These are phyloP conservation scores for Hippocampus mohnikei DNA, from an alignment of 2,113 vertebrate species.

Conservation along the genomic window DNA sequence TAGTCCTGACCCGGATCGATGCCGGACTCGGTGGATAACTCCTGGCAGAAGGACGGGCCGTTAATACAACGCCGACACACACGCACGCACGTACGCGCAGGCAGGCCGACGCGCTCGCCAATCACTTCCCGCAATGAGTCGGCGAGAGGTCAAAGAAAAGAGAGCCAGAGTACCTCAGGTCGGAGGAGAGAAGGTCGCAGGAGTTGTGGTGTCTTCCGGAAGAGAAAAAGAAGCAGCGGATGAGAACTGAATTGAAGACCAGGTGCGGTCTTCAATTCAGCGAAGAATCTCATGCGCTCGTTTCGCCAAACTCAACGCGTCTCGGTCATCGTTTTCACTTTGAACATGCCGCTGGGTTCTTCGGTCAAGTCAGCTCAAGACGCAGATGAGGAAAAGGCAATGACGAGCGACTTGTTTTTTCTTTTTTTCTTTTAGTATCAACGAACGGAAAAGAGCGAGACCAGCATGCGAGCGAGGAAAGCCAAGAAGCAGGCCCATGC, in stretches of 20 bases:
- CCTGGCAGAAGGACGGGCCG: constrained; percentile 72
- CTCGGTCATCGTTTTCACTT: too few relatives aligned
- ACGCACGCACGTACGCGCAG: too few relatives aligned
- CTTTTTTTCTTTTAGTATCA: too few relatives aligned
- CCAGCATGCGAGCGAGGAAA: constrained; percentile 20
- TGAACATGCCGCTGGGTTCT: background rate
- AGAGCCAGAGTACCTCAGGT: constrained; percentile 83
- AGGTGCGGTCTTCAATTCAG: too few relatives aligned
- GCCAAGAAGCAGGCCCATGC: constrained; percentile 33
- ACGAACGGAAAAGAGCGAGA: background rate
- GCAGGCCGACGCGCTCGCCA: background rate
- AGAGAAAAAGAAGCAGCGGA: constrained; percentile 34
- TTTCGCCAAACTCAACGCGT: too few relatives aligned
- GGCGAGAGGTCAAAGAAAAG: constrained; percentile 11
- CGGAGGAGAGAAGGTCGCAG: constrained; percentile 91
- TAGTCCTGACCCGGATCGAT: constrained; percentile 98
- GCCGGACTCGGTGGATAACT: constrained; percentile 96
- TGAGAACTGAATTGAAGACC: constrained; percentile 19
- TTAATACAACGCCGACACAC: background rate
- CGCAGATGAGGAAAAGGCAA: background rate
- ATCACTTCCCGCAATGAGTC: background rate
- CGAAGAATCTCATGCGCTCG: background rate
- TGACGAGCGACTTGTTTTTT: background rate
- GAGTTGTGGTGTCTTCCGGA: constrained; percentile 86
- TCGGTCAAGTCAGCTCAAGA: background rate